A percentile compares a stretch with the other conserved stretches of the same genome.
Conservation (phyloP, 2,797 vertebrate genomes). For the Euphonia xanthogaster region DNA sequence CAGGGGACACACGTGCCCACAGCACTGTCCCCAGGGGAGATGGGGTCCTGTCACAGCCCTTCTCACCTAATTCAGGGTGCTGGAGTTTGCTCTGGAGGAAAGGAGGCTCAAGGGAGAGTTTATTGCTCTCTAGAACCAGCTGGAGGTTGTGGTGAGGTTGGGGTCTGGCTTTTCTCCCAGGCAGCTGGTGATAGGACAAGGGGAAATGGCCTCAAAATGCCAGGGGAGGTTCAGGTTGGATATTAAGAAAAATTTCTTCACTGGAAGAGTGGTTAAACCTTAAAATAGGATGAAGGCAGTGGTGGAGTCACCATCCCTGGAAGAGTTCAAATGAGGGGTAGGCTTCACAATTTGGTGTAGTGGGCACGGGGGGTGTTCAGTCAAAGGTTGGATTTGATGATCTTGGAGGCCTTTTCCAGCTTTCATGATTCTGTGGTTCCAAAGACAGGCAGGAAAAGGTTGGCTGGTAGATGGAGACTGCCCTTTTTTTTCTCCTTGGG, state of each 20-base stretch:
- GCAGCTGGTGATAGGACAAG: accelerated
- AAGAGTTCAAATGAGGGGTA: neutral
- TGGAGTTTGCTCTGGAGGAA: neutral
- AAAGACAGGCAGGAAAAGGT: neutral
- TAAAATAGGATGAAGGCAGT: neutral
- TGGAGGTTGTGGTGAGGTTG: neutral
- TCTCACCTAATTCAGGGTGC: accelerated
- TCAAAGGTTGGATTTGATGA: neutral
- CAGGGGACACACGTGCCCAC: neutral
- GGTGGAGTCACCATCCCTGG: neutral
- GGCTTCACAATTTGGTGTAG: accelerated
- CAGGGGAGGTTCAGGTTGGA: neutral
- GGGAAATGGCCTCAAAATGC: neutral
- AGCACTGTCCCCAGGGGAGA: neutral
- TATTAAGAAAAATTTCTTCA: neutral
- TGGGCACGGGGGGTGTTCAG: accelerated
- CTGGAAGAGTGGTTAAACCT: neutral
- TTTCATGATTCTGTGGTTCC: neutral
- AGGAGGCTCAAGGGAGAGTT: neutral
- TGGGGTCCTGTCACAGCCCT: neutral
- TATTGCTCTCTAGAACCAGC: neutral
- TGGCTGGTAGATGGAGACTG: neutral
- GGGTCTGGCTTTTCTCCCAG: neutral
- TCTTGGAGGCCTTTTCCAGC: neutral
- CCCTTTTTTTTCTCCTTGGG: neutral